Evolutionary conservation across 2,888 invertebrate genomes (phyloP).

Genomic region (Ophioninae sp.): DNA sequence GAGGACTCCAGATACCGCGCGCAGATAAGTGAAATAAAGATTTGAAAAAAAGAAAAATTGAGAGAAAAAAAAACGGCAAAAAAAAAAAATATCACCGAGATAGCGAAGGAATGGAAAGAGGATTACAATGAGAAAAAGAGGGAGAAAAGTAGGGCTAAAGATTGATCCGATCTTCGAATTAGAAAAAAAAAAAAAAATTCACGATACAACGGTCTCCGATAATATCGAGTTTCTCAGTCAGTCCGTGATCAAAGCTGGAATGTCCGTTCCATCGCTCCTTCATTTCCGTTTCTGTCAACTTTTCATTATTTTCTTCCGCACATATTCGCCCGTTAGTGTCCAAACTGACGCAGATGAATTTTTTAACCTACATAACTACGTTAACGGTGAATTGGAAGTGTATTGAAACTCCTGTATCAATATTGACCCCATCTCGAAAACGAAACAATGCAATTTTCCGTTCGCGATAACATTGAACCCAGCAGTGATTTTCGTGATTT

Average conservation of each 20-base stretch:
- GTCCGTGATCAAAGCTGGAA: constrained; percentile 23
- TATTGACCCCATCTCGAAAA: too few species aligned
- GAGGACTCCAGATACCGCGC: not conserved
- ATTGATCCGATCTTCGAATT: constrained; percentile 39
- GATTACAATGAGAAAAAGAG: not conserved
- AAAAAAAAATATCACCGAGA: constrained; percentile 7
- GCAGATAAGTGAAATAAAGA: not conserved
- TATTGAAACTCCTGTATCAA: not conserved
- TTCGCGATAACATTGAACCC: too few species aligned
- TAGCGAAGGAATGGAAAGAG: constrained; percentile 23
- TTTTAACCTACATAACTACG: too few species aligned
- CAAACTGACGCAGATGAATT: not conserved
- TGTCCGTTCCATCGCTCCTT: not conserved
- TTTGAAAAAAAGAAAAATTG: not conserved
- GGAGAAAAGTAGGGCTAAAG: not conserved
- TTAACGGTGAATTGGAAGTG: not conserved
- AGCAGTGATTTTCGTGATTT: too few species aligned
- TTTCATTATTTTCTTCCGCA: not conserved
- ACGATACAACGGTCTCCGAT: constrained; percentile 16
- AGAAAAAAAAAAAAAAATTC: constrained; percentile 8
- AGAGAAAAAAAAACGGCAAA: not conserved
- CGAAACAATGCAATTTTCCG: too few species aligned
- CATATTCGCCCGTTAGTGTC: not conserved
- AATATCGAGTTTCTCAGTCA: constrained; percentile 15
- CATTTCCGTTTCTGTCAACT: constrained; percentile 9